Evolutionary conservation across 2,797 vertebrate genomes (phyloP).

Genomic region (Eulemur rubriventer): DNA sequence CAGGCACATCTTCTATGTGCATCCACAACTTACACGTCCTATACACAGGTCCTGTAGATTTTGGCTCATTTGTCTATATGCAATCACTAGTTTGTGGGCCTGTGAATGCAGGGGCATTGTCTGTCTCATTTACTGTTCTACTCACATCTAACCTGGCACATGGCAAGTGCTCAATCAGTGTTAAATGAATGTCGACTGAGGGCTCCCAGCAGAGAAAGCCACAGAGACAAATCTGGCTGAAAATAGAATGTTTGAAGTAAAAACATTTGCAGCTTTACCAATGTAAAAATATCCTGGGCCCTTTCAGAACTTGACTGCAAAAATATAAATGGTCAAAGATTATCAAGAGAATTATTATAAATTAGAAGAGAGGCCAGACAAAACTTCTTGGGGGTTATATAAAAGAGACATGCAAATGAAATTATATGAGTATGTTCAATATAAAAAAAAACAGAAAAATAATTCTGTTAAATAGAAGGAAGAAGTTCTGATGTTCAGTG

Average conservation of each 20-base stretch:
- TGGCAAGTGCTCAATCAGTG: background rate
- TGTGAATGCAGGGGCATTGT: background rate
- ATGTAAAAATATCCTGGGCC: background rate
- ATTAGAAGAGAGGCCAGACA: background rate
- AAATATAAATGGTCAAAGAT: background rate
- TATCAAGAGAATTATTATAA: background rate
- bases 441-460: background rate
- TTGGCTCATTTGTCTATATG: background rate
- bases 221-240: background rate
- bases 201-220: background rate
- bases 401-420: conserved; percentile 12
- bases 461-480: too few species aligned
- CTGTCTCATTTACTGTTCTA: background rate
- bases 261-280: background rate
- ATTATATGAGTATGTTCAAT: background rate
- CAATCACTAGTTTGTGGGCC: background rate
- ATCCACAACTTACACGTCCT: background rate
- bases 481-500: too few species aligned
- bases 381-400: background rate
- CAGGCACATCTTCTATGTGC: background rate
- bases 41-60: background rate
- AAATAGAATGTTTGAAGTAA: background rate
- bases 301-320: conserved; percentile 16
- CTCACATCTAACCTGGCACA: background rate
- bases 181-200: background rate